phyloP scores from a whole-genome alignment of 2,113 vertebrate genomes.

The Notothenia rossii region DNA sequence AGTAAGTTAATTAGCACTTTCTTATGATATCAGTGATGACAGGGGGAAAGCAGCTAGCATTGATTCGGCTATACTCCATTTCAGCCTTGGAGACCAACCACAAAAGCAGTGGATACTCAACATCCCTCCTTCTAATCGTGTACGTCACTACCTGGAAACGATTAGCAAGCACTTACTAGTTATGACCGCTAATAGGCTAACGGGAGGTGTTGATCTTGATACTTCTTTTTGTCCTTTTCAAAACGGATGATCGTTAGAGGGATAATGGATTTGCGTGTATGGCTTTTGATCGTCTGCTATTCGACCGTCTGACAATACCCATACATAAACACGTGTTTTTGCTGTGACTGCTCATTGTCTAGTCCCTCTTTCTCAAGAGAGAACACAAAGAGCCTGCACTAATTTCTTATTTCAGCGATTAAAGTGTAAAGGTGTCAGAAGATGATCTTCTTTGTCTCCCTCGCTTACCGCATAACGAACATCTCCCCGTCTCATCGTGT shows the following conservation, averaged over 20 bases:
- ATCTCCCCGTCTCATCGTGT: conserved; percentile 67
- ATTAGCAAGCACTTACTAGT: conserved; percentile 55
- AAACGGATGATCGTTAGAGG: conserved; percentile 28
- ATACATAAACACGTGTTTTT: not conserved
- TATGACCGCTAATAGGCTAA: conserved; percentile 47
- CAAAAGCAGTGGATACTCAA: conserved; percentile 57
- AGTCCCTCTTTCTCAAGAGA: conserved; percentile 24
- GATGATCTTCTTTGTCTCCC: conserved; percentile 73
- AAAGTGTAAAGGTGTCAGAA: conserved; percentile 76
- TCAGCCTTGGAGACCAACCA: conserved; percentile 74
- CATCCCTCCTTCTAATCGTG: conserved; percentile 43
- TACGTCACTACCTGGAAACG: conserved; percentile 73
- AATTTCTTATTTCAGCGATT: conserved; percentile 81
- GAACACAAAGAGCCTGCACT: conserved; percentile 70
- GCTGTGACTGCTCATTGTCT: conserved; percentile 20
- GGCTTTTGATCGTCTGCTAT: conserved; percentile 55
- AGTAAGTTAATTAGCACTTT: conserved; percentile 89
- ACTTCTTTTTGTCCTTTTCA: conserved; percentile 1
- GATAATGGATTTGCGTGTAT: conserved; percentile 43
- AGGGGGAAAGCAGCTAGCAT: conserved; percentile 81
- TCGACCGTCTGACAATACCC: conserved; percentile 28
- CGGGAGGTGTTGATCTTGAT: conserved; percentile 1
- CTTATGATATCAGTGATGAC: conserved; percentile 86
- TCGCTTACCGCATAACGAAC: conserved; percentile 61
- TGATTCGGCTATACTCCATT: conserved; percentile 84